Conservation (phyloP, 2,113 vertebrate species). For the Cettia cetti region DNA sequence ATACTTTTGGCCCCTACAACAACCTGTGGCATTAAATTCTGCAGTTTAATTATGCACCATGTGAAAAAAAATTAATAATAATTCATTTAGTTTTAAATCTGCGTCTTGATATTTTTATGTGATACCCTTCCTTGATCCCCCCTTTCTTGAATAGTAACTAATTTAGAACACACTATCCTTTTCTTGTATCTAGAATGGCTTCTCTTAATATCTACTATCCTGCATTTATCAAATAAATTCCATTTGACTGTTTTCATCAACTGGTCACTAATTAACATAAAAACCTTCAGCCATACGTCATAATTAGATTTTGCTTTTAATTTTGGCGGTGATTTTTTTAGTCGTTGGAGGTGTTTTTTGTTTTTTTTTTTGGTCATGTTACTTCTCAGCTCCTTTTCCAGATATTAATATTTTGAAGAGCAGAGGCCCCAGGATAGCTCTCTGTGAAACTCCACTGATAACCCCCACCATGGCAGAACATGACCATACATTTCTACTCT, state of each 20-base stretch:
- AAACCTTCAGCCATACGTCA: not conserved
- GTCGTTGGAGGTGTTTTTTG: accelerated
- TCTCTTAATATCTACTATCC: not conserved
- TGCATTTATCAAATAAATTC: not conserved
- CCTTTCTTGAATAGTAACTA: not conserved
- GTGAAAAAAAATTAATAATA: not conserved
- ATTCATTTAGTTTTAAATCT: not conserved
- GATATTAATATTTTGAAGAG: not conserved
- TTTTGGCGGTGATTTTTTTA: not conserved
- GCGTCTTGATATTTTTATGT: not conserved
- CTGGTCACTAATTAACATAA: not conserved
- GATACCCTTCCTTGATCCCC: not conserved
- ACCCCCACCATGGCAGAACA: not conserved
- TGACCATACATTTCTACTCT: not conserved
- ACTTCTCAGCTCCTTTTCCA: not conserved
- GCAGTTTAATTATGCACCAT: not conserved
- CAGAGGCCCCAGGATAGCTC: not conserved
- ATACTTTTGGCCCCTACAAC: conserved; percentile 42
- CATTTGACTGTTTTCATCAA: not conserved
- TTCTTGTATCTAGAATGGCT: not conserved
- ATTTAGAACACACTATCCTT: not conserved
- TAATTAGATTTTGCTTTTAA: not conserved
- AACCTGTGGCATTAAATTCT: conserved; percentile 54
- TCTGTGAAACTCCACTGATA: not conserved
- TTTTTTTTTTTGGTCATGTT: not conserved